Evolutionary conservation across 2,797 vertebrate species (phyloP), one percentile per base, ranked within the genome.

Genomic region (Rousettus madagascariensis): DNA sequence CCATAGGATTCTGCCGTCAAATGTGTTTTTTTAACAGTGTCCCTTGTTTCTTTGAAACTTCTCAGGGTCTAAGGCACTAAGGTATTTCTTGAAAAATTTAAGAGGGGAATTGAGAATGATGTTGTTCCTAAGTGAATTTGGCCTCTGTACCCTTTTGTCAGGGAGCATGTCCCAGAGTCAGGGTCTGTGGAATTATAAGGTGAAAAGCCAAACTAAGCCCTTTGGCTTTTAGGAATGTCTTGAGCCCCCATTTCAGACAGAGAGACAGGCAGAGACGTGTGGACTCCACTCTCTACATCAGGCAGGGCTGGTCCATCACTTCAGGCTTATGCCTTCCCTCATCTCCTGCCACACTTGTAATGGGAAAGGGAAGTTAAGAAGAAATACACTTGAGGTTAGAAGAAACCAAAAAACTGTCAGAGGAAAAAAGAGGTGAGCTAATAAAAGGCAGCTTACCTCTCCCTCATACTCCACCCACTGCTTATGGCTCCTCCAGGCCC

Each of bases 401-500:
- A 91, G 65, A 86, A 43, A 78, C 63, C 16, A 55, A 79, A 92
- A 92, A 90, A 20, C 78, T 38, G 2, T 8, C 22, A 24, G 26
- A 46, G 36, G n/a, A 6, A 71, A n/a, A 80, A 86, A 38, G 68
- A 86, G 53, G 66, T 6, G 15, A 71, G 68, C 69, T 69, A 8
- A 4, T 75, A 68, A 77, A 75, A 94, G 79, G 71, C 51, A 43
- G 41, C n/a, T 80, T 61, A 20, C 33, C 49, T 69, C 68, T 46
- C 63, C 49, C 15, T 49, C 8, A 0, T 2, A 4, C 86, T 24
- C 74, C 74, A n/a, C 82, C n/a, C 41, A 9, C 51, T 24, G 8
- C n/a, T 26, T 30, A 38, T 16, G 93, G 75, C 90, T 96, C 86
- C 84, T 57, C 8, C 38, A 46, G 91, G 53, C 95, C 90, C 7